Evolutionary conservation across 2,113 vertebrate genomes (phyloP).

Genomic region (Alosa alosa): DNA sequence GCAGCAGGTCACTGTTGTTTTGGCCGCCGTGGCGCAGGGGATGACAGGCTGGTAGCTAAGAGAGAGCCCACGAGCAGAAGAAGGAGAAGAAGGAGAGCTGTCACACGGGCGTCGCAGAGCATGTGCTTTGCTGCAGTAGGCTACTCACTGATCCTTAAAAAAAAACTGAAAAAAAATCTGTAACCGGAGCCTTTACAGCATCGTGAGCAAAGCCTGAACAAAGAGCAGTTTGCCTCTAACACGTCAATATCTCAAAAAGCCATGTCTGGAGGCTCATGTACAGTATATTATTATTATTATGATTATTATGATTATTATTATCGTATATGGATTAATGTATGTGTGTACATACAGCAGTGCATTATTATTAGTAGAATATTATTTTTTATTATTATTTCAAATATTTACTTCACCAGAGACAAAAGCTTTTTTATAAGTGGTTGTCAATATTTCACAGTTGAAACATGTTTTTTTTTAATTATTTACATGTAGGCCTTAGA

Average conservation of each 20-base stretch:
- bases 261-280: constrained; percentile 61
- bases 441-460: neutral
- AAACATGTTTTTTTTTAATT: neutral
- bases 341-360: neutral
- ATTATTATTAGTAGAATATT: neutral
- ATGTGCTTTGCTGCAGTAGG: constrained; percentile 56
- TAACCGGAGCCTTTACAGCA: constrained; percentile 52
- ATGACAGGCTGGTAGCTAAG: constrained; percentile 57
- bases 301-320: constrained; percentile 16
- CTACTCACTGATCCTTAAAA: constrained; percentile 39
- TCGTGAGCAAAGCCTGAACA: constrained; percentile 57
- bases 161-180: constrained; percentile 45
- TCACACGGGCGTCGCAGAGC: constrained; percentile 70
- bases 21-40: constrained; percentile 66
- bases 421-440: neutral
- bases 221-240: constrained; percentile 60
- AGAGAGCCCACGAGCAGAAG: constrained; percentile 36
- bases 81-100: constrained; percentile 63
- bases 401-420: neutral
- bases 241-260: constrained; percentile 63
- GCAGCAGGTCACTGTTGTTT: constrained; percentile 60
- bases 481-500: neutral
- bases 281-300: constrained; percentile 42
- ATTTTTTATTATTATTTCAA: neutral
- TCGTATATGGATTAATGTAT: neutral